phyloP scores from a whole-genome alignment of 53 echinoderm and acorn worm species.

The Echinometra lucunter region DNA sequence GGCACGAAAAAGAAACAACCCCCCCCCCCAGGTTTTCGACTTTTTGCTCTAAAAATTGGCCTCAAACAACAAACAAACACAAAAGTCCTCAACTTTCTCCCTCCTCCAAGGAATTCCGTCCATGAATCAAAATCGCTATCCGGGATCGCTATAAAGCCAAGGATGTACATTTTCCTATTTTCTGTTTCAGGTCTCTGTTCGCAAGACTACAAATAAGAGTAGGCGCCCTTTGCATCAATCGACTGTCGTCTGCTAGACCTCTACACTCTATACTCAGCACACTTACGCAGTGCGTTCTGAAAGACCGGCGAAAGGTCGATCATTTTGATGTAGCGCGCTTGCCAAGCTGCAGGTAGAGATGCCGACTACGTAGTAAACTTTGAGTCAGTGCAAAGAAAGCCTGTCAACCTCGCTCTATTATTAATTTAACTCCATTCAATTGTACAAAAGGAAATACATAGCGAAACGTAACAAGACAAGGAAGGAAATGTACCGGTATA shows the following conservation, averaged over 20 bases:
- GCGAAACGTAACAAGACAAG: constrained; percentile 8
- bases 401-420: constrained; percentile 17
- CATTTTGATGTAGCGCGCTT: not conserved
- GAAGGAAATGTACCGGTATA: not conserved
- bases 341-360: not conserved
- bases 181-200: not conserved
- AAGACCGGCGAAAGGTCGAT: not conserved
- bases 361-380: not conserved
- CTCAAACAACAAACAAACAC: too few relatives aligned
- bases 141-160: too few relatives aligned
- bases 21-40: too few relatives aligned
- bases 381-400: not conserved
- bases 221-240: constrained; percentile 18
- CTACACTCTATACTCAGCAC: not conserved
- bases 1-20: too few relatives aligned
- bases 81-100: too few relatives aligned
- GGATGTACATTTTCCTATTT: too few relatives aligned
- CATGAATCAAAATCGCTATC: too few relatives aligned
- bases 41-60: too few relatives aligned
- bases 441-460: not conserved
- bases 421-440: not conserved
- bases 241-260: constrained; percentile 19
- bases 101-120: too few relatives aligned
- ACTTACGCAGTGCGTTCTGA: constrained; percentile 1
- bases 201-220: not conserved